These are phyloP conservation scores for Palythoa grandiflora DNA, from an alignment of 92 coral and sea anemone species.

Conservation along the genomic window DNA sequence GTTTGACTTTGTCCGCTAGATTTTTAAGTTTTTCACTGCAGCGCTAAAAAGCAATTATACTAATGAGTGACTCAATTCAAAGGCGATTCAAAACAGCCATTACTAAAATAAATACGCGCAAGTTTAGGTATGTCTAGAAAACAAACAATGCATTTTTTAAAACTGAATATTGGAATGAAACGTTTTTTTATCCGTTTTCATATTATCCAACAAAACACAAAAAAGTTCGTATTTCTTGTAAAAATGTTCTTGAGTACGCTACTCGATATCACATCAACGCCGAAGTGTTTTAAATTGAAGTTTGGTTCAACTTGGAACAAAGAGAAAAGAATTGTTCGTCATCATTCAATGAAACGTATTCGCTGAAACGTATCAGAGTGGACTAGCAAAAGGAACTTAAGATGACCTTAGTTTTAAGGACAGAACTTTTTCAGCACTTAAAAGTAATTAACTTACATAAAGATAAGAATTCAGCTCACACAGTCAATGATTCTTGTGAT, in stretches of 20 bases:
- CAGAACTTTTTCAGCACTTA: background rate
- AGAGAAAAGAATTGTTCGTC: background rate
- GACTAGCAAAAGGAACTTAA: no score
- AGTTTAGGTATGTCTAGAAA: background rate
- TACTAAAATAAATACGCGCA: constrained; percentile 27
- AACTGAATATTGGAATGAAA: background rate
- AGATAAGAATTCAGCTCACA: background rate
- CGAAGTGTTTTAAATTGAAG: background rate
- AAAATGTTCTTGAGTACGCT: background rate
- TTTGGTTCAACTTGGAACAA: background rate
- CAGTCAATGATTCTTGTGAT: background rate
- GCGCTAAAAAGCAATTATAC: constrained; percentile 56
- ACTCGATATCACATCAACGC: background rate
- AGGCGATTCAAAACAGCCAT: constrained; percentile 16
- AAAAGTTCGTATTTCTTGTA: background rate
- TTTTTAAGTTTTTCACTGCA: constrained; percentile 66
- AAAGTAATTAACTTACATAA: no score
- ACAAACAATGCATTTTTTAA: background rate
- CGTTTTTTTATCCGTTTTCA: background rate
- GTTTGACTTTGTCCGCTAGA: constrained; percentile 54
- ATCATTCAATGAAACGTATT: no score
- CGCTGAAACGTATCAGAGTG: no score
- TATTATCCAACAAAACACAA: background rate
- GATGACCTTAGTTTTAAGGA: background rate
- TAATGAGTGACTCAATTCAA: background rate